Percentiles rank a stretch among this genome's conserved stretches.
Evolutionary conservation across 30 jellyfish, hydroid and myxozoan species (phyloP).

Genomic region (Aurelia aurita complex sp. Pacific): DNA sequence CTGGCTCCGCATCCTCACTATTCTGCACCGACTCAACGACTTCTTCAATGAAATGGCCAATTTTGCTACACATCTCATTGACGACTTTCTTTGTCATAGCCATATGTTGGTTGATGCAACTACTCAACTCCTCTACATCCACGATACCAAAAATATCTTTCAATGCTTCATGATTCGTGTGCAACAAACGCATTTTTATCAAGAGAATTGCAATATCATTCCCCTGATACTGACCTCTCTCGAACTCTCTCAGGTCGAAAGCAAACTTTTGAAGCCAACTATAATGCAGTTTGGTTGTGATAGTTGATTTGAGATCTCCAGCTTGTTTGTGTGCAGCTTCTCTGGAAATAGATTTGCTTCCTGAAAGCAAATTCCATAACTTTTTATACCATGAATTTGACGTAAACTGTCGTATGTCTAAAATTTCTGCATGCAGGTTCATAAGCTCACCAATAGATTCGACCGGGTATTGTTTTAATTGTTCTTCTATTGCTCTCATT

Average conservation of each 20-base stretch:
- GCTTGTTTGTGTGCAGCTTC: background rate
- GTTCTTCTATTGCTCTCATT: background rate
- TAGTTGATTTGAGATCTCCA: background rate
- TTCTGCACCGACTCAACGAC: no score
- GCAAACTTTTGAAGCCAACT: background rate
- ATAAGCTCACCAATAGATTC: background rate
- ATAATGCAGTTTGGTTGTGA: background rate
- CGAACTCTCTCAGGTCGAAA: background rate
- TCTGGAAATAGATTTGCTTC: background rate
- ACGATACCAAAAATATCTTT: background rate
- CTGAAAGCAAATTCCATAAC: background rate
- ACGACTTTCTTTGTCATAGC: background rate
- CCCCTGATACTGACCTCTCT: background rate
- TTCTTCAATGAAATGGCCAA: no score
- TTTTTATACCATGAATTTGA: background rate
- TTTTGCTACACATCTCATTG: no score
- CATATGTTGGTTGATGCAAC: background rate
- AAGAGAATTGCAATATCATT: background rate
- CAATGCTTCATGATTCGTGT: background rate
- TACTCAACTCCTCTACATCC: background rate
- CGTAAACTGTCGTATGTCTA: background rate
- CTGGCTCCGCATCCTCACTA: no score
- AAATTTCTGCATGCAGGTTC: background rate
- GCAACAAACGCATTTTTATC: constrained; percentile 1
- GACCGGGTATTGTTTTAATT: background rate